Base-by-base conservation (phyloP, 2,888 invertebrate genomes). In the Hemistola chrysoprasaria region DNA sequence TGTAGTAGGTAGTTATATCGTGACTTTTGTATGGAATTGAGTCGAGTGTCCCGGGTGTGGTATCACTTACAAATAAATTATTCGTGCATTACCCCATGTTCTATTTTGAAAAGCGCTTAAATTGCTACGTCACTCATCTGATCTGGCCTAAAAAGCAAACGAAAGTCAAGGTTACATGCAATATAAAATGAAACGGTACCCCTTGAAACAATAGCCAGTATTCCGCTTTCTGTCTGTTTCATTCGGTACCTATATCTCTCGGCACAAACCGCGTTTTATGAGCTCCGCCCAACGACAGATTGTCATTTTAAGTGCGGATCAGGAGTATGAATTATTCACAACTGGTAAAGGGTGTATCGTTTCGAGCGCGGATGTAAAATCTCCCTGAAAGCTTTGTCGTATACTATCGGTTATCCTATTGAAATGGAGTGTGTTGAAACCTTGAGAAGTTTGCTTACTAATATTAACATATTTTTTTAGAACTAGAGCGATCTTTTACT, bases 311-410 rank as follows among this genome's bases (percentile, higher is more conserved):
- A 79, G 74, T 72, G 71, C 65, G 76, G 71, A 69, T 70, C 71
- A 68, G 55, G 38, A 62, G 53, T 67, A 78, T 81, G 78, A 78
- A 81, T 81, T 62, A 81, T 81, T 80, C 78, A 82, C 49, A 64
- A 66, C 57, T 59, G 60, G 62, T 68, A 59, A 64, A 70, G 68
- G 53, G 56, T 65, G 56, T 65, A 60, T 60, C 59, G 59, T 56
- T n/a, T 56, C 50, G 48, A 57, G 64, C 66, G 59, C 58, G 58
- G 59, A 68, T 68, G 70, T 69, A 70, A 65, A 71, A 65, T 52
- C 59, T 50, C 43, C 40, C 47, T 57, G 56, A 58, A 58, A 58
- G 52, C 52, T 42, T 53, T 53, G 47, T 46, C 42, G 45, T 43
- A 43, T 39, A 43, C 32, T 43, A 38, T 38, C 11, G 30, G 31